These are phyloP conservation scores for Dryocosmus kuriphilus DNA, from an alignment of 2,888 invertebrate species.

Conservation along the genomic window DNA sequence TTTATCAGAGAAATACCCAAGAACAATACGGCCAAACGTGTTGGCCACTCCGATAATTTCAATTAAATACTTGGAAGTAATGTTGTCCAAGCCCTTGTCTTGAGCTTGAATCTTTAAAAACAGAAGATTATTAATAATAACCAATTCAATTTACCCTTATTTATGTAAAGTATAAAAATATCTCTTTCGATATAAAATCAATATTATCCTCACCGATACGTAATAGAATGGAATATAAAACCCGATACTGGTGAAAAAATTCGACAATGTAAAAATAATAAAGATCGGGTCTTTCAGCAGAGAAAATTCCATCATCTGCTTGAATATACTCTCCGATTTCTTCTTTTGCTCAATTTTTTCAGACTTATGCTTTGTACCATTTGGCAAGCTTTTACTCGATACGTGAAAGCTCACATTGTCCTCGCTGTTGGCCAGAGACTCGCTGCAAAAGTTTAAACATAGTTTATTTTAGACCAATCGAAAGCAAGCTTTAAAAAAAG, in stretches of 20 bases:
- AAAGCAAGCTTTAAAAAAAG: slow-evolving; percentile 4
- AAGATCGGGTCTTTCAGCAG: slow-evolving; percentile 92
- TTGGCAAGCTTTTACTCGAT: slow-evolving; percentile 65
- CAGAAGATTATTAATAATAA: not conserved
- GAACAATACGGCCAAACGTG: slow-evolving; percentile 91
- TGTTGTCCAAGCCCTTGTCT: slow-evolving; percentile 73
- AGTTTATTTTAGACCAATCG: not conserved
- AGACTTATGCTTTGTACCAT: slow-evolving; percentile 57
- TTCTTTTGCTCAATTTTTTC: slow-evolving; percentile 81
- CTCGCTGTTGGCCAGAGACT: slow-evolving; percentile 60
- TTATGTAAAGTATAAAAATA: not conserved
- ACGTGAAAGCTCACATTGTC: slow-evolving; percentile 56
- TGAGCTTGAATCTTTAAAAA: slow-evolving; percentile 83
- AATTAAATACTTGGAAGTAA: slow-evolving; percentile 35
- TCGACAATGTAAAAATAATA: slow-evolving; percentile 93
- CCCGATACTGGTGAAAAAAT: slow-evolving; percentile 96
- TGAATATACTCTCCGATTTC: slow-evolving; percentile 85
- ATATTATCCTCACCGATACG: slow-evolving; percentile 78
- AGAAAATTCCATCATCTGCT: slow-evolving; percentile 91
- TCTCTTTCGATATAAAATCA: not conserved
- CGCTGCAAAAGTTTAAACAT: slow-evolving; percentile 53
- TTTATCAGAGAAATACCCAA: slow-evolving; percentile 93
- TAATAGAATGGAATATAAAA: slow-evolving; percentile 97
- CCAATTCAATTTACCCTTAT: not conserved
- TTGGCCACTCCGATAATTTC: slow-evolving; percentile 92